These are phyloP conservation scores for Parapristionchus giblindavisi DNA, from an alignment of 2,888 invertebrate species.

Conservation along the genomic window DNA sequence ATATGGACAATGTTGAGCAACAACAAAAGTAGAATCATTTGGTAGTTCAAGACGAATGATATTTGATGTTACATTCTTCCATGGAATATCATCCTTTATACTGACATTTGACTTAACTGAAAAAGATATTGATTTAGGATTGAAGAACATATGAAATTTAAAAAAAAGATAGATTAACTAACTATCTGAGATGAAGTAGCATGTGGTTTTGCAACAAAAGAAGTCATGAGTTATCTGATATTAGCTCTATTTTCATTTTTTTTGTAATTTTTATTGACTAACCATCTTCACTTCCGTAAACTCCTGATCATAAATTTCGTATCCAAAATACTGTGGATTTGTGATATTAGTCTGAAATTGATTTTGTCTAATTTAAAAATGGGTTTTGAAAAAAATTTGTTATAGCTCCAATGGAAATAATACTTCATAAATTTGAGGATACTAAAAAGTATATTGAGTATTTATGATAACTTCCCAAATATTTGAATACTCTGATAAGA, in stretches of 20 bases:
- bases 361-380: neutral
- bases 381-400: no score
- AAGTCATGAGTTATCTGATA: conserved; percentile 7
- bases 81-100: no score
- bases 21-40: no score
- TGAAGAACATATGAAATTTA: neutral
- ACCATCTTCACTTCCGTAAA: neutral
- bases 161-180: neutral
- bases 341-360: conserved; percentile 12
- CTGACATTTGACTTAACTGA: no score
- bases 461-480: no score
- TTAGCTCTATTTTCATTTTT: neutral
- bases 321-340: neutral
- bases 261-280: neutral
- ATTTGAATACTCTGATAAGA: no score
- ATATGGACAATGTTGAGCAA: no score
- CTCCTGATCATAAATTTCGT: neutral
- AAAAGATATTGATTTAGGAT: no score
- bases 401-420: no score
- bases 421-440: no score
- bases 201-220: neutral
- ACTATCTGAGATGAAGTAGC: neutral
- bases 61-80: neutral
- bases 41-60: neutral
- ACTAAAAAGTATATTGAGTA: no score